Percentiles rank a stretch among this genome's conserved stretches.
These are phyloP conservation scores for Enteromius argenteus DNA, from an alignment of 2,797 vertebrate genomes.

Conservation along the genomic window DNA sequence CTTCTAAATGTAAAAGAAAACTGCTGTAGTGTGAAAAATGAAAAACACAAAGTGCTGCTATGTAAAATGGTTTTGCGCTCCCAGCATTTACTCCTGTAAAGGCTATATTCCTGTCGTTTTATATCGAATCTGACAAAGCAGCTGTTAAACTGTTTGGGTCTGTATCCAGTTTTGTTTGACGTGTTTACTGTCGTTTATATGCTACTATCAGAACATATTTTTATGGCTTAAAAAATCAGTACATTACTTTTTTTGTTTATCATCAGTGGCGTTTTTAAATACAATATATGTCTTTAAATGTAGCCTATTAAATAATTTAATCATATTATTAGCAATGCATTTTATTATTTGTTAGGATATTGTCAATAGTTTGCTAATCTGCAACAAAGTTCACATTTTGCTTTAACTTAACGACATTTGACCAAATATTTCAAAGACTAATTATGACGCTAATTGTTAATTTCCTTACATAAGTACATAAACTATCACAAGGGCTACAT, in stretches of 20 bases:
- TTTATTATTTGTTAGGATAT: neutral
- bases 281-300: neutral
- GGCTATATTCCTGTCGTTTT: neutral
- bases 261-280: no score
- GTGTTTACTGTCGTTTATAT: neutral
- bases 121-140: neutral
- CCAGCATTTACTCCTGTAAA: neutral
- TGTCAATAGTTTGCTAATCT: neutral
- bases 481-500: neutral
- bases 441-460: neutral
- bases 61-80: neutral
- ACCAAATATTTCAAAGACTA: no score
- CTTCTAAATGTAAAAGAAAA: slow-evolving; percentile 2
- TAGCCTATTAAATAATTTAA: neutral
- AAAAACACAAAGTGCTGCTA: neutral
- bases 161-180: neutral
- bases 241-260: neutral
- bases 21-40: slow-evolving; percentile 3
- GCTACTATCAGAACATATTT: neutral
- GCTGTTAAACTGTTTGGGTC: neutral
- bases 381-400: neutral
- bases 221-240: neutral
- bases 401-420: neutral
- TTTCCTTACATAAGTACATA: neutral
- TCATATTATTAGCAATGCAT: neutral